Base-by-base conservation (phyloP, 2,888 invertebrate species). In the Drosophila barbarae region DNA sequence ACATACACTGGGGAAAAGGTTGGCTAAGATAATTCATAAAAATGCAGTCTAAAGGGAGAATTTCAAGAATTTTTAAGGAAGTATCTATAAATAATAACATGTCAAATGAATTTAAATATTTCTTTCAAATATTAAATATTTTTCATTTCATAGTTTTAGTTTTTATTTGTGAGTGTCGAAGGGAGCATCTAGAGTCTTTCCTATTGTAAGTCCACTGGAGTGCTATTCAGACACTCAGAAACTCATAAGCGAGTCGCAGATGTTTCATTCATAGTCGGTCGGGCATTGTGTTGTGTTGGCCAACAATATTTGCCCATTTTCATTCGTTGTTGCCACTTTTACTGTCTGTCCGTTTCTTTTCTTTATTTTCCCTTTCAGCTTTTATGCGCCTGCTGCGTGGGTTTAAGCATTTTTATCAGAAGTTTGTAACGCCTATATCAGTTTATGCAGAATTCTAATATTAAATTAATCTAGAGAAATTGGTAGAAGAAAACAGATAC, bases 231-330 rank as follows among this genome's bases (percentile, higher is more conserved):
- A 23, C 53, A 47, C 51, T 69, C 70, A 47, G 38, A 61, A 44
- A 46, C 32, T 42, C 57, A 44, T 51, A 30, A 39, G 38, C 32
- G 44, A 53, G 80, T 71, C 74, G 65, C 84, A 83, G 81, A 71
- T 83, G 81, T 66, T 76, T 52, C 57, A 63, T 69, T 72, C 58
- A 68, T 30, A 46, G 46, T 74, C 52, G 69, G 44, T 10, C 12
- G 38, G 39, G 49, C 9, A 35, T 63, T 58, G 59, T 57, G 42
- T 34, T 38, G 56, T 49, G 69, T 60, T 67, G 64, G 54, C 50
- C 58, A 59, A 55, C 77, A 75, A 66, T 42, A 51, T 59, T 50
- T 47, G 42, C 39, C 70, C 63, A 63, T 63, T 72, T 64, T 44
- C 44, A 36, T 38, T 57, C 59, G 38, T 59, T 46, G 77, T 66